Evolutionary conservation across 92 coral and sea anemone genomes (phyloP), one percentile per base, ranked within the genome.

Genomic region (Pocillopora grandis): DNA sequence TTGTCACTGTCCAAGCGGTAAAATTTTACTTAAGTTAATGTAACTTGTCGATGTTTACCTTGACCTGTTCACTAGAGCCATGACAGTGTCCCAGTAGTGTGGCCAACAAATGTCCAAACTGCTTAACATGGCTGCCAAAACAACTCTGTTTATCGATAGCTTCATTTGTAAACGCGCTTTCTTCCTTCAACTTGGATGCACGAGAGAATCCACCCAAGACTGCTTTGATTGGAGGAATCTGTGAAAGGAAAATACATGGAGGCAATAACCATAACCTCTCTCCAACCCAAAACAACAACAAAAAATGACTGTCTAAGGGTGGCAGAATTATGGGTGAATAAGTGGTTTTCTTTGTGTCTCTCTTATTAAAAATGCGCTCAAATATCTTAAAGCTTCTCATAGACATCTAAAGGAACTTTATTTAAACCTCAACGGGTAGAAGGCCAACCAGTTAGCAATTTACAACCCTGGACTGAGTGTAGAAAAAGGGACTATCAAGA

Each of bases 221-320:
- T 9, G 95, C 95, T 58, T 62, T 86, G 12, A 90, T 83, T 10
- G 93, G 93, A 18, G 93, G 88, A 62, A 84, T 71, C 93, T 90
- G 68, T 20, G 10, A 13, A 35, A 14, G 18, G 23, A 14, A 67
- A 20, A 19, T 10, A 21, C 35, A 64, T 19, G 21, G 70, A 66
- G 10, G 13, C 13, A 66, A 35, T 20, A 23, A 66, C 35, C 12
- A 21, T 20, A 66, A 2, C 3, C n/a, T 66, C 2, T 23, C 58
- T 21, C 9, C 17, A 71, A 8, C 37, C 15, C 70, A 23, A 3
- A 9, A 19, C n/a, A 64, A 62, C 7, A 64, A 18, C 33, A 64
- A n/a, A 19, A 4, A 64, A 58, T 9, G 0, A 9, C 0, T 14
- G 1, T 27, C 31, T 1, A 27, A 27, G 31, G 31, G 31, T 27